Evolutionary conservation across 2,888 invertebrate genomes (phyloP).

Genomic region (Andrena haemorrhoa): DNA sequence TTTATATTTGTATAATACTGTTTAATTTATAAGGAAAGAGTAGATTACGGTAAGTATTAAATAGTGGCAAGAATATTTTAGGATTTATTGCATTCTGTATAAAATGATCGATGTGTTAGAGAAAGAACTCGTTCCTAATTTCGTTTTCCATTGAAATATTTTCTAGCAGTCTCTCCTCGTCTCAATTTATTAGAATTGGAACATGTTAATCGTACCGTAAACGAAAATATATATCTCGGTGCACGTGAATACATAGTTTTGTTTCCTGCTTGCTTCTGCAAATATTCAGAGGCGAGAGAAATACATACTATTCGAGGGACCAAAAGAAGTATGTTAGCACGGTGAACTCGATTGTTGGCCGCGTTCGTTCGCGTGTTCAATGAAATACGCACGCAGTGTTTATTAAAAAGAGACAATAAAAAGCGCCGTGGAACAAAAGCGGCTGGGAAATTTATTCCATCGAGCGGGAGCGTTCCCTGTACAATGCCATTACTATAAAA

Average conservation of each 20-base stretch:
- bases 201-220: neutral
- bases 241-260: neutral
- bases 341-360: constrained; percentile 24
- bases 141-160: too few species aligned
- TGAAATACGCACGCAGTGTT: constrained; percentile 34
- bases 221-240: neutral
- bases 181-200: neutral
- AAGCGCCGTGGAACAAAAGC: constrained; percentile 15
- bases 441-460: constrained; percentile 29
- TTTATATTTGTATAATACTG: too few species aligned
- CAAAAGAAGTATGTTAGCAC: constrained; percentile 27
- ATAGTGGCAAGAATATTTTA: too few species aligned
- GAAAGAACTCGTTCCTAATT: too few species aligned
- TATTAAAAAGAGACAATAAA: constrained; percentile 42
- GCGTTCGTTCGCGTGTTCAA: constrained; percentile 13
- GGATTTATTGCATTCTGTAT: too few species aligned
- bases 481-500: constrained; percentile 32
- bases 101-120: too few species aligned
- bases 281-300: neutral
- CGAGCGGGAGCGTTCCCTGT: neutral
- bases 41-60: too few species aligned
- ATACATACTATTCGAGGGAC: constrained; percentile 11
- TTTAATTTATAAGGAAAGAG: too few species aligned
- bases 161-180: too few species aligned
- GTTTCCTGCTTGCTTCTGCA: neutral